Conservation (phyloP, 1,140 invertebrate species). For the Papilio aristodemus region DNA sequence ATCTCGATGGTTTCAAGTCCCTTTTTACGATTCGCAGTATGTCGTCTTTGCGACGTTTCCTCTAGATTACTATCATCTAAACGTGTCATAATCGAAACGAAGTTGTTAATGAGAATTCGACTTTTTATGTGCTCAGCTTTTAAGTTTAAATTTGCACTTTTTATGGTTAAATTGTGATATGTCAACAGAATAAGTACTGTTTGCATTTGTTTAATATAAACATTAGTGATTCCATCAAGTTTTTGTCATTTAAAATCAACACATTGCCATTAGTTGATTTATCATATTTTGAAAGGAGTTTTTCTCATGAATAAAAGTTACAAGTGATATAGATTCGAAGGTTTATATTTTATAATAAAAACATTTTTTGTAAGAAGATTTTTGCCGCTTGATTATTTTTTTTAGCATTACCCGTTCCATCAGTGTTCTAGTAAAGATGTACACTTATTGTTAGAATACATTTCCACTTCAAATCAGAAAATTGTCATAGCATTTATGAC, state of each 20-base stretch:
- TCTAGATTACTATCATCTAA: constrained; percentile 47
- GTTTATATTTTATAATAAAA: too few species aligned
- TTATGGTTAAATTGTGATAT: constrained; percentile 11
- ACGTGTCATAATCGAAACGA: constrained; percentile 21
- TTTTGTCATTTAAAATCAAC: not conserved
- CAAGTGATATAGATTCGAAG: not conserved
- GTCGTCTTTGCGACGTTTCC: constrained; percentile 53
- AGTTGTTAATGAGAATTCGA: constrained; percentile 7
- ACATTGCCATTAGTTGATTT: not conserved
- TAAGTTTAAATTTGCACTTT: not conserved
- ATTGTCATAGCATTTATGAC: too few species aligned
- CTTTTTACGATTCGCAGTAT: constrained; percentile 64
- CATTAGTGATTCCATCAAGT: not conserved
- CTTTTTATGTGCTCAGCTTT: not conserved
- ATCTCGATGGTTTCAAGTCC: constrained; percentile 78
- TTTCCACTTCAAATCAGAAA: too few species aligned
- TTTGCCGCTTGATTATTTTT: too few species aligned
- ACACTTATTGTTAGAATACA: too few species aligned
- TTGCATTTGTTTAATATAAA: not conserved
- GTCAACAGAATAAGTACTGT: not conserved
- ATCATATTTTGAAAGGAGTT: not conserved
- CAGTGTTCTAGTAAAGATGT: too few species aligned
- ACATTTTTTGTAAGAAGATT: too few species aligned
- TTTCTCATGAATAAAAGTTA: not conserved
- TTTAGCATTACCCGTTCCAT: too few species aligned